Evolutionary conservation across 2,888 invertebrate genomes (phyloP), one percentile per base, ranked within the genome.

Genomic region (Melinaea marsaeus): DNA sequence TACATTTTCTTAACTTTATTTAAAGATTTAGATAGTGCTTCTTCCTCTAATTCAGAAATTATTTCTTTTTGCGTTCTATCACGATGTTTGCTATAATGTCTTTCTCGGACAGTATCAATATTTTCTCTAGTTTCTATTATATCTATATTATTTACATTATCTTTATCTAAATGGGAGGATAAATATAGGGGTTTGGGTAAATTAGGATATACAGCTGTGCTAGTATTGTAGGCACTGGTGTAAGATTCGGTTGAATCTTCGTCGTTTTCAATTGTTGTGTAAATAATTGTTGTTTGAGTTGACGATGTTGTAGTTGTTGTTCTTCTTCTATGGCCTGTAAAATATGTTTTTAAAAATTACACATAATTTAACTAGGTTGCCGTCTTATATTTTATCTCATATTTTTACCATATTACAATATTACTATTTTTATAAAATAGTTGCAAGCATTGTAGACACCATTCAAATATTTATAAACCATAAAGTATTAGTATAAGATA

Each of bases 1-100:
- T 90, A 90, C 86, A 89, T 85, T 86, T 89, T 90, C 80, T 90
- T 90, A 80, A 85, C 81, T 77, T 86, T 90, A 86, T 81, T 84
- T 71, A 82, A 72, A 67, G 83, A 79, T 72, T 85, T 86, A 61
- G 84, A 68, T 71, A 88, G 68, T 34, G 85, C 80, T 58, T 74
- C 67, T 68, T 86, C 86, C 65, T 86, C 85, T 75, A 88, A 63
- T 69, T 85, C 84, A 63, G 80, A 71, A 64, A 81, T 66, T 47
- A 83, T 71, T 81, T 89, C 88, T 79, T 81, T 84, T 74, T 72
- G 72, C 69, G 79, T 68, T 72, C 78, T 78, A 33, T 77, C 76
- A 61, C 75, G 69, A 72, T 84, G 81, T 75, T 84, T 84, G 60
- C 72, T 76, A 68, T 83, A 80, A 69, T 80, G 77, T 68, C 79